These are phyloP conservation scores for Neodiprion pinetum DNA, from an alignment of 1,140 invertebrate species.

Conservation along the genomic window DNA sequence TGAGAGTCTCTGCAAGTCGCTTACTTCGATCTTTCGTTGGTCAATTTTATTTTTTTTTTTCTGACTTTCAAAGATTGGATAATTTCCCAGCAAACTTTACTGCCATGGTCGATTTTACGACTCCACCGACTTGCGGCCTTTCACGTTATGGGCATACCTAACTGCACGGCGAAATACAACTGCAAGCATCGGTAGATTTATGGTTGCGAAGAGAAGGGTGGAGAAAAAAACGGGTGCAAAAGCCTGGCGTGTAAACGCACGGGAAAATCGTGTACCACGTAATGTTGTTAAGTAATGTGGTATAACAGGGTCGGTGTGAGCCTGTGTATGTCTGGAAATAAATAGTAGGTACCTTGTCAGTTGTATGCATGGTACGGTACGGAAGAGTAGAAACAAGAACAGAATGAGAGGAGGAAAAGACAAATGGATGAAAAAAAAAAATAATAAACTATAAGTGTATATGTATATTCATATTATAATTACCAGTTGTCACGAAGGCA, in stretches of 20 bases:
- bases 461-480: slow-evolving; percentile 41
- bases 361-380: background rate
- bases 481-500: slow-evolving; percentile 53
- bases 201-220: slow-evolving; percentile 39
- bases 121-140: no score
- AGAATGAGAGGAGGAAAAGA: slow-evolving; percentile 4
- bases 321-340: no score
- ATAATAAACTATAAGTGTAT: slow-evolving; percentile 14
- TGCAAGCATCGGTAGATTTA: background rate
- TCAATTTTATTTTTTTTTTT: no score
- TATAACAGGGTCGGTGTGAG: slow-evolving; percentile 9
- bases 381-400: background rate
- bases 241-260: slow-evolving; percentile 11
- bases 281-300: slow-evolving; percentile 15
- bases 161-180: no score
- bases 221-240: background rate
- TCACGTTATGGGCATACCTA: no score
- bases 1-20: no score
- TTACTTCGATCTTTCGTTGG: no score
- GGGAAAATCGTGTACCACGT: background rate
- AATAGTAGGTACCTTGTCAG: no score
- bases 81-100: no score
- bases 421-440: slow-evolving; percentile 11
- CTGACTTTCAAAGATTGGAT: no score
- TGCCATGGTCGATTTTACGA: no score